These are phyloP conservation scores for Volucella zonaria DNA, from an alignment of 2,888 invertebrate genomes.

Conservation along the genomic window DNA sequence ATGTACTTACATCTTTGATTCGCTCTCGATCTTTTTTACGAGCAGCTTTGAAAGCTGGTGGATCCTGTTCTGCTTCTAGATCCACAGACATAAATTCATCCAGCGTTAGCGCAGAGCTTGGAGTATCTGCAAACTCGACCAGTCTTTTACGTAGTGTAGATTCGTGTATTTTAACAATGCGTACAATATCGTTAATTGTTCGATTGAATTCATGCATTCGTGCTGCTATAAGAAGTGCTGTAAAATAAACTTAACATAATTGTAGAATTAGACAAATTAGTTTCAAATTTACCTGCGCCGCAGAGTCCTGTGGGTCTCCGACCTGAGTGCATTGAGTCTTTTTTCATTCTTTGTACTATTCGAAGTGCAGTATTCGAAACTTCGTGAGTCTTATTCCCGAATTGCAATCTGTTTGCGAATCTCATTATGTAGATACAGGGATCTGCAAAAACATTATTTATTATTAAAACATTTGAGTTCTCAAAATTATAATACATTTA, in stretches of 20 bases:
- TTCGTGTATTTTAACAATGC: constrained; percentile 97
- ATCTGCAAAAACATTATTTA: constrained; percentile 85
- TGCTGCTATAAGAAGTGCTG: constrained; percentile 96
- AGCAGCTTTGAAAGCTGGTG: constrained; percentile 96
- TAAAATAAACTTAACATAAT: neutral
- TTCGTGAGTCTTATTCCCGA: constrained; percentile 95
- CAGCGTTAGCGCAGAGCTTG: constrained; percentile 95
- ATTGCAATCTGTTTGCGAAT: constrained; percentile 95
- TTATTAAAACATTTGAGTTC: neutral
- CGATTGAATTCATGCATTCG: constrained; percentile 95
- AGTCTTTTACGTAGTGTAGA: constrained; percentile 95
- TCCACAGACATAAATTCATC: constrained; percentile 99
- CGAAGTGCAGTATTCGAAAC: constrained; percentile 97
- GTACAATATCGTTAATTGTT: constrained; percentile 93
- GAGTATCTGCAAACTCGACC: constrained; percentile 97
- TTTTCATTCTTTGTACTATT: constrained; percentile 97
- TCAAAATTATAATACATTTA: neutral
- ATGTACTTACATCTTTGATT: constrained; percentile 86
- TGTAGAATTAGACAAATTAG: neutral
- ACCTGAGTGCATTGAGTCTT: constrained; percentile 98
- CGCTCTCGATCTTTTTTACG: constrained; percentile 94
- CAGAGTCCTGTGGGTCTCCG: constrained; percentile 98
- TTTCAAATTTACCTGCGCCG: constrained; percentile 90
- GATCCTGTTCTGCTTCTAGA: constrained; percentile 96
- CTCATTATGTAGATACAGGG: constrained; percentile 97